Evolutionary conservation across 2,888 invertebrate genomes (phyloP).

Genomic region (Mimas tiliae): DNA sequence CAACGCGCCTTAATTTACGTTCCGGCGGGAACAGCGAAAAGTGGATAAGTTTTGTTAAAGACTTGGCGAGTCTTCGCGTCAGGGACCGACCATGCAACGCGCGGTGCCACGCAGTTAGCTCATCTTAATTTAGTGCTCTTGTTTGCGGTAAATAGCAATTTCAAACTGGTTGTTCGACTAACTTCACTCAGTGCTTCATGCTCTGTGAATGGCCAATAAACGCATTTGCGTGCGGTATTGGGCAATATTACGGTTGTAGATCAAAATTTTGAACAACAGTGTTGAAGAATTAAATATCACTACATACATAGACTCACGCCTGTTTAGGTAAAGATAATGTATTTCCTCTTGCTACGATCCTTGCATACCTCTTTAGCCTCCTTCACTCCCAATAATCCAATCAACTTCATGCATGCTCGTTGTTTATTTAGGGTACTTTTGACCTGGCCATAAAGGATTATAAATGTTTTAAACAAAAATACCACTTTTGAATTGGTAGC

Average conservation of each 20-base stretch:
- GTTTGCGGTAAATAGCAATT: constrained; percentile 78
- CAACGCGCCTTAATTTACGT: constrained; percentile 44
- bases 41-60: constrained; percentile 54
- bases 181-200: constrained; percentile 48
- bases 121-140: constrained; percentile 77
- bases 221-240: constrained; percentile 41
- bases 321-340: too few relatives aligned
- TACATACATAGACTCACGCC: too few relatives aligned
- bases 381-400: too few relatives aligned
- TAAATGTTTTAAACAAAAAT: too few relatives aligned
- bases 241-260: neutral
- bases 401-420: too few relatives aligned
- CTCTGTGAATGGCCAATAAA: constrained; percentile 55
- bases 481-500: neutral
- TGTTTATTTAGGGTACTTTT: too few relatives aligned
- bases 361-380: too few relatives aligned
- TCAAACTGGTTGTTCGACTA: constrained; percentile 68
- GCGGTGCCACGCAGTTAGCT: constrained; percentile 59
- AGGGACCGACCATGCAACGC: constrained; percentile 39
- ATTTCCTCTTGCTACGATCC: too few relatives aligned
- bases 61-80: constrained; percentile 36
- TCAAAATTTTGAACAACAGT: too few relatives aligned
- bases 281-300: too few relatives aligned
- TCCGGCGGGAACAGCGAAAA: constrained; percentile 38
- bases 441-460: too few relatives aligned